Evolutionary conservation across 1,140 invertebrate genomes (phyloP), one percentile per base, ranked within the genome.

Genomic region (Heliconius nattereri): DNA sequence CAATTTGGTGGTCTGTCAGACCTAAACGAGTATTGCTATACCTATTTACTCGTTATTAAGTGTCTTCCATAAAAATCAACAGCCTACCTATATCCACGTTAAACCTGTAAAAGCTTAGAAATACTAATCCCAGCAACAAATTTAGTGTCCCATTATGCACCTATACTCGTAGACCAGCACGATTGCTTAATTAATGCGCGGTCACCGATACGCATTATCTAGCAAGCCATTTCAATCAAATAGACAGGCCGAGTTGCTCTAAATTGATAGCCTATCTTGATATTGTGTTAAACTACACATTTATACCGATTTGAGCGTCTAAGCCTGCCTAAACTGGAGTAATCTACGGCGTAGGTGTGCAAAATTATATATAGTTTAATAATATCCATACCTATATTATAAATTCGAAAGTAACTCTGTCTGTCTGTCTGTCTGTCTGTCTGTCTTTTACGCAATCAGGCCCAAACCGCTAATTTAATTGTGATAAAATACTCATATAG

Each of bases 141-240:
- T 66, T 66, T 66, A 49, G 66, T 76, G 16, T 70, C 60, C 75
- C 74, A 75, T 75, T 76, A 76, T 45, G 45, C 75, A 76, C 26
- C 60, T 66, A 71, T 37, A 32, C 32, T 32, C 32, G 32, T 32
- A 76, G n/a, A 76, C 29, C 20, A 66, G 60, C n/a, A 16, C 45
- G 73, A 73, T 49, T 40, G 54, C 54, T 79, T 75, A 75, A 79
- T 79, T 73, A 79, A 79, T 79, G 78, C 73, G 74, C 60, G 45
- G 73, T 71, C 73, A 79, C 40, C 71, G 73, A 79, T 79, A 79
- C 78, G 73, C 37, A 45, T 71, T 79, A 79, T 79, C 78, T 75
- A 71, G 32, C 45, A 52, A 66, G 78, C 78, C 66, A 79, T 79
- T 79, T 45, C 78, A 75, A 79, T 79, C 35, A 75, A 73, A 79